Conservation (phyloP, 2,888 invertebrate species). For the Clanis bilineata region DNA sequence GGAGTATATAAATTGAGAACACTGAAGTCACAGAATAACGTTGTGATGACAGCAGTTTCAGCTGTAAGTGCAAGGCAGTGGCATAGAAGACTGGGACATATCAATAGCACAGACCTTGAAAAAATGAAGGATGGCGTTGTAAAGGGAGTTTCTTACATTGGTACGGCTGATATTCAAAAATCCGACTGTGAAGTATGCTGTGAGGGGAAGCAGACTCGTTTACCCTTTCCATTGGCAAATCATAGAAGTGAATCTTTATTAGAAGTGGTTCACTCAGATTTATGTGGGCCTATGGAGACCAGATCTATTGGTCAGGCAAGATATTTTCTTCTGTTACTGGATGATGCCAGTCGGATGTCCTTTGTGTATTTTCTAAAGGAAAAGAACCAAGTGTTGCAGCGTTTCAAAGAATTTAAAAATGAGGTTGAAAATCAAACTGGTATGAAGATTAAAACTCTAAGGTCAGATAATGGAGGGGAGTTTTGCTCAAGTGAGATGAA, state of each 20-base stretch:
- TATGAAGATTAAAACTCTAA: not conserved
- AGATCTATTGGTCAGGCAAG: slow-evolving; percentile 20
- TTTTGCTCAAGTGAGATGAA: not conserved
- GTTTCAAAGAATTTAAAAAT: not conserved
- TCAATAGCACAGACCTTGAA: not conserved
- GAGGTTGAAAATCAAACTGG: not conserved
- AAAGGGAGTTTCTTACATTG: not conserved
- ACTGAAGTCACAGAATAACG: not conserved
- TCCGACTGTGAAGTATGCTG: slow-evolving; percentile 26
- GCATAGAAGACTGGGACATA: not conserved
- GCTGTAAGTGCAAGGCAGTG: not conserved
- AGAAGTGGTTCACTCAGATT: slow-evolving; percentile 28
- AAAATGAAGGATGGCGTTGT: not conserved
- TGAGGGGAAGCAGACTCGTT: slow-evolving; percentile 36
- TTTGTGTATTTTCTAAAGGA: slow-evolving; percentile 32
- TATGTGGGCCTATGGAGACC: slow-evolving; percentile 23
- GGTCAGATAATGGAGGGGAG: not conserved
- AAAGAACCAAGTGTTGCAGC: slow-evolving; percentile 30
- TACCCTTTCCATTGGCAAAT: slow-evolving; percentile 31
- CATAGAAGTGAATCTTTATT: slow-evolving; percentile 10
- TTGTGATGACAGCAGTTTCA: not conserved
- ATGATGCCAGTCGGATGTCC: slow-evolving; percentile 38
- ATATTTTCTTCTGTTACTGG: slow-evolving; percentile 39
- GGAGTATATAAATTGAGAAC: not conserved
- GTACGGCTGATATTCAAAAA: slow-evolving; percentile 12